Evolutionary conservation across 2,888 invertebrate species (phyloP), one percentile per base, ranked within the genome.

Genomic region (Nemapogon koenigi): DNA sequence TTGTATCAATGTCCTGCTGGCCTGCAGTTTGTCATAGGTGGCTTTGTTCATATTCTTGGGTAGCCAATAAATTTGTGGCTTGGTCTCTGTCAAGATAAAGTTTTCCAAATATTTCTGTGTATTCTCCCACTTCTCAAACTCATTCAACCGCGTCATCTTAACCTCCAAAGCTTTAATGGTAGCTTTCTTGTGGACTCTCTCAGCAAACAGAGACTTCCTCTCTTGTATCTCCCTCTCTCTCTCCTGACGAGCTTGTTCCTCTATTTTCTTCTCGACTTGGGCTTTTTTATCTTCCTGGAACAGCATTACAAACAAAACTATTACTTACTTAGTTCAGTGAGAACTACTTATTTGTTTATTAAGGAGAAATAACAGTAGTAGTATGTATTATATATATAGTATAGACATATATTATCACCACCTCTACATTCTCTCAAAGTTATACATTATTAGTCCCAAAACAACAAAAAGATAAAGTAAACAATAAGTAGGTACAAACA

Each of bases 231-330:
- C 76, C 33, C 59, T 87, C 57, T 94, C 94, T 46, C 90, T 90
- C 58, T 97, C 94, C 54, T 87, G 82, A 38, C 90, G 84, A 39
- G 93, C 93, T 55, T 92, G 93, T 56, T 94, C 92, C 59, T 98
- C 97, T 42, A 98, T 84, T 64, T 95, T 94, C 41, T 90, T 89
- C 69, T 98, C 97, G 4, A 98, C 90, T 75, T 90, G 89, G 6
- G 87, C 87, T 51, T 66, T 76, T 41, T 76, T 78, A 1, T 78
- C 76, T 53, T 76, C 78, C 76, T 78, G 51, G 26, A 48, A 13
- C 3, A n/a, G n/a, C 28, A 37, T 28, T 10, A 1, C 13, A n/a
- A n/a, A 11, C n/a, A 22, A 22, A n/a, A 7, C 18, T 18, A 16
- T 33, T n/a, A 22, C 4, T n/a, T 32, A 17, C 4, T 11, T 16